phyloP scores from a whole-genome alignment of 2,888 invertebrate genomes.

The Volucella bombylans region DNA sequence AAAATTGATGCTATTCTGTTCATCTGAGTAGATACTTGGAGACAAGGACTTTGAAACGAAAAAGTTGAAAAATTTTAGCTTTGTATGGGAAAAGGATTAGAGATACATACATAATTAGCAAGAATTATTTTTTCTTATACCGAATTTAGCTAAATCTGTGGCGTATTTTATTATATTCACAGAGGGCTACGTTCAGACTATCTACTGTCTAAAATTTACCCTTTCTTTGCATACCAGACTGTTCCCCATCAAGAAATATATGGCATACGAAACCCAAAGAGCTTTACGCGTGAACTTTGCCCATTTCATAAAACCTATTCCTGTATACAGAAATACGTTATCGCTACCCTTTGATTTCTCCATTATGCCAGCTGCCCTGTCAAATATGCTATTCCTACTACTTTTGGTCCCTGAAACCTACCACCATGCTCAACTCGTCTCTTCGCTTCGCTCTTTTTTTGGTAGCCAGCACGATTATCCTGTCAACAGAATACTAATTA shows the following conservation, averaged over 20 bases:
- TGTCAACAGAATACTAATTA: conserved; percentile 83
- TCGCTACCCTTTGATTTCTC: conserved; percentile 48
- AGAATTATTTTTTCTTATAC: too few species aligned
- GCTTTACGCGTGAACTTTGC: conserved; percentile 50
- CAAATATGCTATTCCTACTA: conserved; percentile 53
- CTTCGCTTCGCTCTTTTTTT: background rate
- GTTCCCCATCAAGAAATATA: conserved; percentile 1
- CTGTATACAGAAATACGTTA: background rate
- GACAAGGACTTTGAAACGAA: too few species aligned
- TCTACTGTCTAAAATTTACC: background rate
- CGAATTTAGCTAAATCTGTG: too few species aligned
- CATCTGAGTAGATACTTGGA: too few species aligned
- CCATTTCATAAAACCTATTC: conserved; percentile 8
- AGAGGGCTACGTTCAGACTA: too few species aligned
- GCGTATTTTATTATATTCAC: too few species aligned
- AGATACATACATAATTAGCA: too few species aligned
- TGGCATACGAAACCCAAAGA: conserved; percentile 45
- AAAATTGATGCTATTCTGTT: too few species aligned
- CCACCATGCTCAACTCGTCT: conserved; percentile 46
- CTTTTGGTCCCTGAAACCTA: background rate
- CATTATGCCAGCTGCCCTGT: conserved; percentile 44
- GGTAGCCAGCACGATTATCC: conserved; percentile 80
- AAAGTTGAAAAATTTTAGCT: too few species aligned
- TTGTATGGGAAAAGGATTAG: too few species aligned
- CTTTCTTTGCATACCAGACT: conserved; percentile 26